Base-by-base conservation (phyloP, 1,140 invertebrate genomes). In the Anastatus disparis region DNA sequence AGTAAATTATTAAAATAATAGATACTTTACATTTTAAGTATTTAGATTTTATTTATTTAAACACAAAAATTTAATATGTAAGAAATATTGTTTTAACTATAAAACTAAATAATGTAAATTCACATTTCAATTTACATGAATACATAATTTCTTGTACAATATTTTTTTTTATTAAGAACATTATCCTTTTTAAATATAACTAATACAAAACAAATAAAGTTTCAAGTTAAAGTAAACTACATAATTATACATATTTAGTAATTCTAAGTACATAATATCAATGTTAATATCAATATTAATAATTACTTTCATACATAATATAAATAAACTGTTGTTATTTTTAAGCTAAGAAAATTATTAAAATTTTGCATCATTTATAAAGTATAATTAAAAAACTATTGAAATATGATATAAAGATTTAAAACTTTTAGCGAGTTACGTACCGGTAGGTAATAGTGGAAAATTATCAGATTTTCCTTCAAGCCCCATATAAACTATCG, bases 401-500 rank as follows among this genome's bases (percentile, higher is more conserved):
- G 61, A 62, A 27, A 38, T 10, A 13, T 15, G 27, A 24, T 42
- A 50, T 8, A 59, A 59, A 53, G 42, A 42, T 35, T 31, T 62
- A 20, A 46, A 70, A 55, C 17, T 22, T 44, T 17, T 20, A 42
- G 38, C 9, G 27, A n/a, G 53, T 13, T 85, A 86, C 85, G 78
- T 85, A 86, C 85, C 85, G 78, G 78, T 71, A 74, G 83, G 73
- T 65, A 84, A 76, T 15, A 83, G 77, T 61, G 84, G 81, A 67
- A 82, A 78, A 12, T 67, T 77, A 2, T 85, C 84, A 15, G 75
- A 70, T 77, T 85, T 85, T 59, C 82, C 80, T 74, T 84, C 80
- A 56, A 86, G 82, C 75, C 90, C 90, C 79, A 91, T 85, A 81
- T 92, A 92, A 82, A 90, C 86, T 74, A 91, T 86, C 61, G 89